Base-by-base conservation (phyloP, 2,888 invertebrate genomes). In the Vanessa cardui region DNA sequence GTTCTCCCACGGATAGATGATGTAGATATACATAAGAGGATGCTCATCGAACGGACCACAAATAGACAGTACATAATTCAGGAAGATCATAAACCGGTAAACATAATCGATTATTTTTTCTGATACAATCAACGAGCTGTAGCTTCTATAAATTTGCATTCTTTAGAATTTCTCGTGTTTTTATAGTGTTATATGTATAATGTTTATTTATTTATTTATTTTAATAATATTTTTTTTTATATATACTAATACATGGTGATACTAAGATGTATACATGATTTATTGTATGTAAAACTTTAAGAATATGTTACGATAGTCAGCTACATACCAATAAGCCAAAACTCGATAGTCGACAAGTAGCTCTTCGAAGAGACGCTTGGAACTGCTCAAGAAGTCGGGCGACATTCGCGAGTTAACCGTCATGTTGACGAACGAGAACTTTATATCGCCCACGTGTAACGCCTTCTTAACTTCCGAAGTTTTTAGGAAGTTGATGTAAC, bases 331-430 rank as follows among this genome's bases (percentile, higher is more conserved):
- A 75, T 88, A 90, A 47, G 82, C 77, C 46, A 90, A 75, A 9
- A 90, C 89, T 67, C 80, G 80, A 64, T 92, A 92, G 70, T 89
- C 77, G 5, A 88, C 83, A 50, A 92, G 72, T 15, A 92, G 71
- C 26, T 78, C 79, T 69, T 92, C 91, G 44, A 86, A 79, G 68
- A 86, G 52, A 0, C 79, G 77, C 49, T 84, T 85, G 0, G 89
- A 77, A 26, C 78, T 85, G 72, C 84, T 87, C 64, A 91, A 67
- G 77, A 92, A 91, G 62, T 92, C 92, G 0, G 84, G 80, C 0
- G 84, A 83, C 66, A 91, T 62, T 46, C 74, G 65, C 0, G 47
- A 74, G 63, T 91, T 88, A 1, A 87, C 88, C 0, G 90, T 89
- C 26, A 85, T 54, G 64, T 92, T 92, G 8, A 90, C 76, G 61